A percentile compares a stretch with the other conserved stretches of the same genome.
Conservation (phyloP, 64 coral and sea anemone genomes). For the Trachythela sp. region DNA sequence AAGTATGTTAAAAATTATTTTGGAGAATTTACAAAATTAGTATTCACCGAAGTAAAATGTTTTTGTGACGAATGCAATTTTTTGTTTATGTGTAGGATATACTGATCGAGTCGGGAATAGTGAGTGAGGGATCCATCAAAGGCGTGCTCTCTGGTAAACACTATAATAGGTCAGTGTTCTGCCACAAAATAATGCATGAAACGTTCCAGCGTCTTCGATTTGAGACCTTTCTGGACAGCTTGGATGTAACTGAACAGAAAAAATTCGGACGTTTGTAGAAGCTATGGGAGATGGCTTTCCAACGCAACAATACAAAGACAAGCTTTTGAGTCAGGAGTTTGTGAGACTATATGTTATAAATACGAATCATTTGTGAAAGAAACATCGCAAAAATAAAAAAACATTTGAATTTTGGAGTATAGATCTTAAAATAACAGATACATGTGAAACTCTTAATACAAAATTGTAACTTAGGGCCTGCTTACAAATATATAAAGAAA, state of each 20-base stretch:
- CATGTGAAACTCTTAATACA: background rate
- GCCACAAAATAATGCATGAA: background rate
- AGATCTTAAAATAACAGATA: background rate
- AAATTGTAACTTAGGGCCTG: background rate
- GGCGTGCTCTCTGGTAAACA: conserved; percentile 3
- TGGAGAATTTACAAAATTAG: background rate
- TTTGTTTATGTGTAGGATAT: conserved; percentile 23
- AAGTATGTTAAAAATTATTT: too few species aligned
- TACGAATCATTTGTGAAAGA: background rate
- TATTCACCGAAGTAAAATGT: background rate
- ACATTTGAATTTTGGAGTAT: conserved; percentile 22
- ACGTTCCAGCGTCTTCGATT: too few species aligned
- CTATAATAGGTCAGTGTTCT: background rate
- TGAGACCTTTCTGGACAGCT: too few species aligned
- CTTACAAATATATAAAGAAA: background rate
- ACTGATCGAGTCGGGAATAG: background rate
- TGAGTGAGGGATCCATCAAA: conserved; percentile 10
- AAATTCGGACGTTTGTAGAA: too few species aligned
- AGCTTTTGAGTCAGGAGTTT: background rate
- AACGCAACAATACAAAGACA: too few species aligned
- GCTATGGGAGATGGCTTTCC: too few species aligned
- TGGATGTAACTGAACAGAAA: too few species aligned
- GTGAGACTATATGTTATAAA: background rate
- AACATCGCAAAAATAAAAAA: background rate
- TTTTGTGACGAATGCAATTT: background rate